Evolutionary conservation across 1,140 invertebrate species (phyloP).

Genomic region (Acyrthosiphon pisum): DNA sequence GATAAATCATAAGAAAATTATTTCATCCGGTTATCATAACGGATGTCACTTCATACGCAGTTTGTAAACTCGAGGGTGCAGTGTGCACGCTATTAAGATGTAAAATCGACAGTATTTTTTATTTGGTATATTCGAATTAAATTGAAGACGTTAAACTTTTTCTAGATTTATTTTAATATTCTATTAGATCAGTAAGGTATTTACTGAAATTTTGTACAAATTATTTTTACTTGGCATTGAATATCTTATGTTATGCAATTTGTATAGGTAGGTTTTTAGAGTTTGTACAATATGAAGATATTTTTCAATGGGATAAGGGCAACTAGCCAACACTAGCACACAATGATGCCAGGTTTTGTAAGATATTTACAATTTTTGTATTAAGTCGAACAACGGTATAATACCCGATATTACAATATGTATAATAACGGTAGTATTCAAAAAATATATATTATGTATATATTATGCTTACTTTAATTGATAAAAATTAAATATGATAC

Average conservation of each 20-base stretch:
- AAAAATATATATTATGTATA: background rate
- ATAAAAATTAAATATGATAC: too few species aligned
- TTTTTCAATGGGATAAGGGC: conserved; percentile 37
- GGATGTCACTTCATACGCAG: background rate
- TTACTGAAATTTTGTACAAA: too few species aligned
- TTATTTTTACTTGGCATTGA: conserved; percentile 14
- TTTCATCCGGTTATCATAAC: background rate
- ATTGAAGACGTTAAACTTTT: too few species aligned
- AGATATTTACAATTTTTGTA: background rate
- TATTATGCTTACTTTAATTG: too few species aligned
- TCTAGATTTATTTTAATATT: background rate
- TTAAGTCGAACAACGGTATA: background rate
- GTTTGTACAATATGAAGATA: conserved; percentile 36
- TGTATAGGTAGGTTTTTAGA: background rate
- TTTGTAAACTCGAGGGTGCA: background rate
- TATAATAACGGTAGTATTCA: background rate
- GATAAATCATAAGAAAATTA: background rate
- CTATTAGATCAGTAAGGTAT: background rate
- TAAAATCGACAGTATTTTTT: background rate
- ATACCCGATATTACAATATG: background rate
- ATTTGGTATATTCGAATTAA: background rate
- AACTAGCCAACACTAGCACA: background rate
- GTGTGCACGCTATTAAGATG: background rate
- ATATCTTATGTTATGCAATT: background rate
- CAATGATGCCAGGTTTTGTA: conserved; percentile 47